Evolutionary conservation across 2,797 vertebrate species (phyloP).

Genomic region (Notolabrus celidotus): DNA sequence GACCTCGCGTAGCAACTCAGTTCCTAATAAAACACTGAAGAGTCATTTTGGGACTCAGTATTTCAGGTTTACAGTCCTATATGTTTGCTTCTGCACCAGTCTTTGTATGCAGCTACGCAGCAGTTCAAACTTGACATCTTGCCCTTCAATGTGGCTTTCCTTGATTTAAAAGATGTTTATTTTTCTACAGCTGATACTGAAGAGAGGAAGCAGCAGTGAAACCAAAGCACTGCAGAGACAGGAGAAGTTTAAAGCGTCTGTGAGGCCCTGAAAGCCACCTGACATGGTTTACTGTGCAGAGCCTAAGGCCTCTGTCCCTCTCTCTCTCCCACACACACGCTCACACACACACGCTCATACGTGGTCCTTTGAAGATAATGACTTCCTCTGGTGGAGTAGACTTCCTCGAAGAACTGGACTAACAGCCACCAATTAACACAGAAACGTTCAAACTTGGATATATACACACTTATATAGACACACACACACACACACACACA

Average conservation of each 20-base stretch:
- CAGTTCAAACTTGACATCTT: too few relatives aligned
- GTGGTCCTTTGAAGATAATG: slow-evolving; percentile 58
- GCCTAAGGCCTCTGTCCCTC: neutral
- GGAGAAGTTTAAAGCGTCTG: neutral
- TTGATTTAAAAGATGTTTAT: neutral
- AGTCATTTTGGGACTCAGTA: too few relatives aligned
- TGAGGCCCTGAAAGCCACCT: slow-evolving; percentile 7
- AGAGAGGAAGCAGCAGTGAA: neutral
- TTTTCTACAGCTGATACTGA: neutral
- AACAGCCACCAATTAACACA: slow-evolving; percentile 48
- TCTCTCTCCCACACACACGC: neutral
- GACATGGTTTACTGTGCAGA: slow-evolving; percentile 2
- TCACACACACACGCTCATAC: neutral
- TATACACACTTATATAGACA: neutral
- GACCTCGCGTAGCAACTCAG: too few relatives aligned
- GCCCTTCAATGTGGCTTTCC: neutral
- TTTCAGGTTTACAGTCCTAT: too few relatives aligned
- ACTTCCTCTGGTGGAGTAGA: slow-evolving; percentile 58
- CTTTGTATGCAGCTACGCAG: too few relatives aligned
- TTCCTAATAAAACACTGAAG: too few relatives aligned
- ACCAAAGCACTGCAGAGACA: neutral
- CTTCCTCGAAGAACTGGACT: slow-evolving; percentile 54
- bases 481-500: neutral
- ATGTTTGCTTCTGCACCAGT: too few relatives aligned
- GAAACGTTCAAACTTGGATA: slow-evolving; percentile 16